These are phyloP conservation scores for Diarsia mendica DNA, from an alignment of 2,888 invertebrate genomes.

Conservation along the genomic window DNA sequence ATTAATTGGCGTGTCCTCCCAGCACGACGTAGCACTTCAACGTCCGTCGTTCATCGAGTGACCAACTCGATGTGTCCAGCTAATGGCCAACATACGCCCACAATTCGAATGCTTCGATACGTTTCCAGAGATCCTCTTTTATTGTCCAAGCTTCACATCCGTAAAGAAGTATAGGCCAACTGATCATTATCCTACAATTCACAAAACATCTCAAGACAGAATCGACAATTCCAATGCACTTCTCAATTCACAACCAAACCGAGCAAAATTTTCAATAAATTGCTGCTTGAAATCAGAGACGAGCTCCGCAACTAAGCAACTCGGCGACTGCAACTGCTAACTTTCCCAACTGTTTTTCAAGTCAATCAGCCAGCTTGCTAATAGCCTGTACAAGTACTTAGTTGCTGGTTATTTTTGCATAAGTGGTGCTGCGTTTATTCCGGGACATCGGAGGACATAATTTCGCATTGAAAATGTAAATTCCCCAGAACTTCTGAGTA, in stretches of 20 bases:
- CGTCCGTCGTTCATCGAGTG: too few relatives aligned
- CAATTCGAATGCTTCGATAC: too few relatives aligned
- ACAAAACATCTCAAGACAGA: neutral
- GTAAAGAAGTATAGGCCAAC: too few relatives aligned
- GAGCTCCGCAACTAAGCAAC: constrained; percentile 6
- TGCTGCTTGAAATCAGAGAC: constrained; percentile 24
- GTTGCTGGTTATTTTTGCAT: constrained; percentile 73
- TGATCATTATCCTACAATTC: neutral
- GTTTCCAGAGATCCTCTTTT: too few relatives aligned
- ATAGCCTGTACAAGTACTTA: constrained; percentile 64
- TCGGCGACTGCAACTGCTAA: constrained; percentile 16
- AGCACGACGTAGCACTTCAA: too few relatives aligned
- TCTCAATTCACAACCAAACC: constrained; percentile 1
- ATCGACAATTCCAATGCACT: neutral
- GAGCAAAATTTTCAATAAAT: constrained; percentile 50
- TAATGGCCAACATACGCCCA: too few relatives aligned
- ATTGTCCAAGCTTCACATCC: too few relatives aligned
- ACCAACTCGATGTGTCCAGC: too few relatives aligned
- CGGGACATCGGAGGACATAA: constrained; percentile 74
- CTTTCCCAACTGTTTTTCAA: constrained; percentile 66
- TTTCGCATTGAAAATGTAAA: constrained; percentile 78
- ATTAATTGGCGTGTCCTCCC: too few relatives aligned
- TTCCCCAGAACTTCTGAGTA: constrained; percentile 68
- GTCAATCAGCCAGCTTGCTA: constrained; percentile 66
- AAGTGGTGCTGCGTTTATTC: constrained; percentile 70